phyloP scores from a whole-genome alignment of 2,888 invertebrate genomes.

The Drosophila tripunctata region DNA sequence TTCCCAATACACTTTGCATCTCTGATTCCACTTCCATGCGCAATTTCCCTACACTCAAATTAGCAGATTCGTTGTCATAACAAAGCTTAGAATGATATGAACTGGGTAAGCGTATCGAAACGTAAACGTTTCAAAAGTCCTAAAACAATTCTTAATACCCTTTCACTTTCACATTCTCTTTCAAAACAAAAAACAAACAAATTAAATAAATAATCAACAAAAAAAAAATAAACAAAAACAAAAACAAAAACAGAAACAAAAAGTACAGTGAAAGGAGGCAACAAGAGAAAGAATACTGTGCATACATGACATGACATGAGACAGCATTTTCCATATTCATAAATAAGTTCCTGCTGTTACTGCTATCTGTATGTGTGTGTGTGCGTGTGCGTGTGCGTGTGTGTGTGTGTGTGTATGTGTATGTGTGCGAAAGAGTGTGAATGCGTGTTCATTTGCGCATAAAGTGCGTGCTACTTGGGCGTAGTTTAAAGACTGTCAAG shows the following conservation, averaged over 20 bases:
- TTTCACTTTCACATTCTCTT: no score
- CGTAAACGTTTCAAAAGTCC: not conserved
- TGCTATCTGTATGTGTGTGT: not conserved
- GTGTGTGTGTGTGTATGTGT: slow-evolving; percentile 6
- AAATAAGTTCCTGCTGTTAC: slow-evolving; percentile 43
- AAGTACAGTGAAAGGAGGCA: no score
- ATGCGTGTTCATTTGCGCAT: slow-evolving; percentile 67
- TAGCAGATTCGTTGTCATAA: not conserved
- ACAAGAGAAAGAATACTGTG: no score
- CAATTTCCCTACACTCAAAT: no score
- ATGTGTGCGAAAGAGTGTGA: slow-evolving; percentile 52
- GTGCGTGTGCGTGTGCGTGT: slow-evolving; percentile 26
- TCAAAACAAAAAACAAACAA: slow-evolving; percentile 12
- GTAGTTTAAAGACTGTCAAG: slow-evolving; percentile 40
- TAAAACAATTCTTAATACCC: slow-evolving; percentile 29
- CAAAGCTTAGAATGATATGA: not conserved
- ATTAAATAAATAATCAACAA: slow-evolving; percentile 10
- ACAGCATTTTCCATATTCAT: slow-evolving; percentile 62
- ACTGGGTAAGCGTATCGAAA: not conserved
- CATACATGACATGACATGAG: slow-evolving; percentile 58
- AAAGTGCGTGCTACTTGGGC: slow-evolving; percentile 67
- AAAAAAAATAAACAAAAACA: not conserved
- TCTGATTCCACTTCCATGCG: no score
- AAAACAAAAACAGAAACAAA: slow-evolving; percentile 1
- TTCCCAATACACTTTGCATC: no score